Conservation (phyloP, 2,888 invertebrate genomes). For the Sesamia inferens region DNA sequence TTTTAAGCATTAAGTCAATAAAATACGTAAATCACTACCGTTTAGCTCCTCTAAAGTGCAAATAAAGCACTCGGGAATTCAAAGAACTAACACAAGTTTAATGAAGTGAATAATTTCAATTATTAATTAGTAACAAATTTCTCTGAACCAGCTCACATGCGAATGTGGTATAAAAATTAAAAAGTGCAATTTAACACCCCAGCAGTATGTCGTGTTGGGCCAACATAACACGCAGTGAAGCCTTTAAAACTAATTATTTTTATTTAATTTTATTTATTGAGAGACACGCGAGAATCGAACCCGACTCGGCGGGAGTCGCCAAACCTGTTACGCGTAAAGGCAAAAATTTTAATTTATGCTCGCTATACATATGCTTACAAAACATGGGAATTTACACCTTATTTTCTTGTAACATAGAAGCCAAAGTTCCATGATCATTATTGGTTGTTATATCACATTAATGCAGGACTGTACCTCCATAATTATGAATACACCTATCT, state of each 20-base stretch:
- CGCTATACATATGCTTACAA: not conserved
- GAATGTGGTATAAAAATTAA: slow-evolving; percentile 76
- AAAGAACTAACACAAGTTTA: slow-evolving; percentile 21
- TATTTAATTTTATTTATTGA: slow-evolving; percentile 87
- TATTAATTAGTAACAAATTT: slow-evolving; percentile 64
- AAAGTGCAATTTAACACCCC: slow-evolving; percentile 81
- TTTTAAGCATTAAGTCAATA: too few species aligned
- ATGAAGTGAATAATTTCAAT: slow-evolving; percentile 42
- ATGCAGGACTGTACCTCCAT: slow-evolving; percentile 47
- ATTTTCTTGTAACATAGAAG: not conserved
- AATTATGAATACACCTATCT: slow-evolving; percentile 77
- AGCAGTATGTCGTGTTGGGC: slow-evolving; percentile 78
- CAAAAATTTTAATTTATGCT: slow-evolving; percentile 66
- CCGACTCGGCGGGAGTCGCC: slow-evolving; percentile 74
- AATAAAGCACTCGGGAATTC: slow-evolving; percentile 28
- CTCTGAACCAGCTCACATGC: slow-evolving; percentile 71
- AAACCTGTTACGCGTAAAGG: slow-evolving; percentile 78
- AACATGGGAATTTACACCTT: slow-evolving; percentile 25
- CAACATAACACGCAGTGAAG: slow-evolving; percentile 74
- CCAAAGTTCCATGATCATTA: slow-evolving; percentile 9
- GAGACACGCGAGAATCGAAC: slow-evolving; percentile 78
- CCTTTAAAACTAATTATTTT: slow-evolving; percentile 84
- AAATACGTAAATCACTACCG: not conserved
- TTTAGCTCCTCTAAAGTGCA: slow-evolving; percentile 30
- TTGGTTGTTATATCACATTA: slow-evolving; percentile 9